Base-by-base conservation (phyloP, 2,797 vertebrate genomes). In the Denticeps clupeoides region DNA sequence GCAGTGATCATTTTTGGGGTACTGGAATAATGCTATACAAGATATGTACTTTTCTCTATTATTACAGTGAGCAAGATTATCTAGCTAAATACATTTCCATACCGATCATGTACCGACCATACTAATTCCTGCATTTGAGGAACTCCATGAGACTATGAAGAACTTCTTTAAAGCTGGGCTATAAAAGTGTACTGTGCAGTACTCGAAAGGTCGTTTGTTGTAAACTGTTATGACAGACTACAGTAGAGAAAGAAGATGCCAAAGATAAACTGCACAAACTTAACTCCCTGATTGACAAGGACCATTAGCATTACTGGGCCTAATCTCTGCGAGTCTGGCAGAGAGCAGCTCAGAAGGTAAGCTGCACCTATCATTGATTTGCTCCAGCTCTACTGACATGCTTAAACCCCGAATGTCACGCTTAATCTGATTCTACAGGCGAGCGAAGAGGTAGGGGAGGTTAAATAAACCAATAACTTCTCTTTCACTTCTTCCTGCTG, bases 231-330 rank as follows among this genome's bases (percentile, higher is more conserved):
- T n/a, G 22, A 42, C 9, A 25, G 22, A 13, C 18, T 42, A 15
- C 25, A 11, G 15, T 12, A 11, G 10, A 12, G 53, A 59, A 51
- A 58, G 60, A 46, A 9, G 26, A 29, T 4, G 25, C 18, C 13
- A 12, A 31, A 22, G 5, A 47, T 19, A 47, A 10, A 18, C 35
- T 16, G 10, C 27, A 19, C 37, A 28, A 19, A 13, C 13, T n/a
- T 15, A 2, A 68, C 58, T 68, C 13, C 69, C 59, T 75, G 73
- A 76, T 59, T 75, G 77, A 68, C 67, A 53, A 64, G 62, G 66
- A 64, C 68, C 72, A 65, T 77, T 76, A 73, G 70, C 57, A 37
- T 71, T 70, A 72, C 74, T 70, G 66, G 58, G 63, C 74, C 74
- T 77, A 73, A 72, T 78, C 72, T 74, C 62, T 64, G 59, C 65